A percentile compares a stretch with the other conserved stretches of the same genome.
phyloP scores from a whole-genome alignment of 1,140 invertebrate genomes.

The Anadara kagoshimensis region DNA sequence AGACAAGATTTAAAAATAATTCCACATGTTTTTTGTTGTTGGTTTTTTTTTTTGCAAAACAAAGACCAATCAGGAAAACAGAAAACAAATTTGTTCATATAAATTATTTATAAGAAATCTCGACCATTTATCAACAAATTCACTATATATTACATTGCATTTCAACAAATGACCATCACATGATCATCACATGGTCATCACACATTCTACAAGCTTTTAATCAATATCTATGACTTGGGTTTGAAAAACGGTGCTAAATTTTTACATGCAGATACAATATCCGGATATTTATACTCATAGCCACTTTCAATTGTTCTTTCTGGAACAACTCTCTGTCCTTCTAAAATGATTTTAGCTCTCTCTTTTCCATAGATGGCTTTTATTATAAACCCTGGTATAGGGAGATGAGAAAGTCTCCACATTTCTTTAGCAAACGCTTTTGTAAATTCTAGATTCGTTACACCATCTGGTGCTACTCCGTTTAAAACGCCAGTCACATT shows the following conservation, averaged over 20 bases:
- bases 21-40: too few relatives aligned
- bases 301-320: conserved; percentile 84
- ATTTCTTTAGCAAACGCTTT: conserved; percentile 86
- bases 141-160: too few relatives aligned
- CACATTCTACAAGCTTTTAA: too few relatives aligned
- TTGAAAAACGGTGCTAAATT: conserved; percentile 41
- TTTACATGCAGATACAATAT: conserved; percentile 75
- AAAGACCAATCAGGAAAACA: too few relatives aligned
- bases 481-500: conserved; percentile 82
- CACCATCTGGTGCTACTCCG: conserved; percentile 89
- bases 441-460: conserved; percentile 90
- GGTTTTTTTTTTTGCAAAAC: too few relatives aligned
- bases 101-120: too few relatives aligned
- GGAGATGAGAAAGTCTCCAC: conserved; percentile 85
- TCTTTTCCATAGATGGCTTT: conserved; percentile 80
- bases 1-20: too few relatives aligned
- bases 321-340: conserved; percentile 91
- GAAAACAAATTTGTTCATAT: too few relatives aligned
- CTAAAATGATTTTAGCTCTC: conserved; percentile 88
- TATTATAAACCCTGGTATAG: conserved; percentile 84
- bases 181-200: too few relatives aligned
- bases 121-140: too few relatives aligned
- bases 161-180: too few relatives aligned
- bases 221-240: too few relatives aligned
- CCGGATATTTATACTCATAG: conserved; percentile 84